Base-by-base conservation (phyloP, 2,797 vertebrate species). In the Salmo trutta region DNA sequence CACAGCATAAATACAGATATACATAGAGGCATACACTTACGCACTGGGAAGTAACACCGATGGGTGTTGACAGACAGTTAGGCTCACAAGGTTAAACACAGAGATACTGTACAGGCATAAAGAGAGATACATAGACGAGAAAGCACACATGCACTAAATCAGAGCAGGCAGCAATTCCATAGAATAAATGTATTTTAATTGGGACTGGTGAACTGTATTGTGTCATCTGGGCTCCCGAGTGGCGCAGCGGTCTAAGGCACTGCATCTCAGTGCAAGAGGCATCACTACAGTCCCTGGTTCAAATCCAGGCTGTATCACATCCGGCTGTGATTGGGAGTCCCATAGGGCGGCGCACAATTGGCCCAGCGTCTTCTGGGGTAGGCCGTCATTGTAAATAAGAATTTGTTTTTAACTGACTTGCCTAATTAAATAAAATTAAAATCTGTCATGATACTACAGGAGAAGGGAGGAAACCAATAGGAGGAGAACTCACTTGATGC, bases 401-500 rank as follows among this genome's bases (percentile, higher is more conserved):
- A 36, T 36, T 36, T 36, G 36, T 36, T 36, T 6, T 36, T 36
- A 36, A 36, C 36, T 36, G 31, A 31, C 31, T 31, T 31, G 31
- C 31, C 31, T 31, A 31, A 3, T 31, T 31, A 31, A 31, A 31
- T 36, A 36, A 36, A 36, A 36, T 36, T 7, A 1, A 36, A 36
- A 36, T 36, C 17, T 59, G 17, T 59, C 17, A 19, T 59, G 19
- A 62, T 0, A 1, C 59, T 62, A 10, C 2, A n/a, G 16, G 21
- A 8, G 59, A 62, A 62, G n/a, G 21, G 56, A 19, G 16, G 56
- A 19, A 5, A 19, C 19, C 5, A 14, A 52, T 47, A 47, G 15
- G 17, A 24, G 52, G 51, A 21, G 53, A 17, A 83, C 92, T 67
- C 96, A 99, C 98, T 97, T 99, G 92, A 99, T 98, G 91, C 98